Percentiles rank a stretch among this genome's conserved stretches.
phyloP scores from a whole-genome alignment of 2,888 invertebrate species.

The Heliconius ismenius region DNA sequence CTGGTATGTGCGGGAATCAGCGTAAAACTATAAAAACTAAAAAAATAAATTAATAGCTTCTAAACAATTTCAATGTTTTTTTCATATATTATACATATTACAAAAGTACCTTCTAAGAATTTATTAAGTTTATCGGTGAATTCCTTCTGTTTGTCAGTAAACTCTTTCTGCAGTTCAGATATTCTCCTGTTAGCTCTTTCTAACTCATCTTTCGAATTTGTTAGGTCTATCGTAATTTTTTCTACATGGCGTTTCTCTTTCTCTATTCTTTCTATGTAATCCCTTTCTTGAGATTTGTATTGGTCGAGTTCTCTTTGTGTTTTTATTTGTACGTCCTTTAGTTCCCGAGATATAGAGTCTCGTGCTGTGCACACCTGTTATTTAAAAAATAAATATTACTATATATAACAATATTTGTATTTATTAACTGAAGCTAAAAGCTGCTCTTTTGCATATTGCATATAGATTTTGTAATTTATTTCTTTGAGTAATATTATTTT shows the following conservation, averaged over 20 bases:
- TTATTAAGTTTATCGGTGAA: slow-evolving; percentile 72
- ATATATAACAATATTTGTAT: too few relatives aligned
- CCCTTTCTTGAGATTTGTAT: slow-evolving; percentile 69
- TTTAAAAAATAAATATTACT: not conserved
- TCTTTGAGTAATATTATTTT: too few relatives aligned
- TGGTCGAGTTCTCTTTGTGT: slow-evolving; percentile 67
- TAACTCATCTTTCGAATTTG: slow-evolving; percentile 76
- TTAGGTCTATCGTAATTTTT: slow-evolving; percentile 73
- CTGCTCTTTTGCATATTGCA: too few relatives aligned
- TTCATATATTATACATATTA: not conserved
- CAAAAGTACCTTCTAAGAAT: slow-evolving; percentile 42
- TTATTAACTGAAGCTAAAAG: too few relatives aligned
- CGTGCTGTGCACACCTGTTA: slow-evolving; percentile 81
- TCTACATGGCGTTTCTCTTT: slow-evolving; percentile 79
- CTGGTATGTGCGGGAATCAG: too few relatives aligned
- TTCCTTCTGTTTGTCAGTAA: slow-evolving; percentile 79
- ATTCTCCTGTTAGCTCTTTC: slow-evolving; percentile 81
- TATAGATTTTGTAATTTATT: too few relatives aligned
- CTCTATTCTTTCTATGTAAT: slow-evolving; percentile 73
- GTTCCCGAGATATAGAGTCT: slow-evolving; percentile 80
- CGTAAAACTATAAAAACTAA: too few relatives aligned
- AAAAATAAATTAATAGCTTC: too few relatives aligned
- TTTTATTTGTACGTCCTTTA: slow-evolving; percentile 77
- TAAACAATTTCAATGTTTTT: not conserved
- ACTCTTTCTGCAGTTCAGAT: slow-evolving; percentile 79